Evolutionary conservation across 2,888 invertebrate species (phyloP), one percentile per base, ranked within the genome.

Genomic region (Andrena bucephala): DNA sequence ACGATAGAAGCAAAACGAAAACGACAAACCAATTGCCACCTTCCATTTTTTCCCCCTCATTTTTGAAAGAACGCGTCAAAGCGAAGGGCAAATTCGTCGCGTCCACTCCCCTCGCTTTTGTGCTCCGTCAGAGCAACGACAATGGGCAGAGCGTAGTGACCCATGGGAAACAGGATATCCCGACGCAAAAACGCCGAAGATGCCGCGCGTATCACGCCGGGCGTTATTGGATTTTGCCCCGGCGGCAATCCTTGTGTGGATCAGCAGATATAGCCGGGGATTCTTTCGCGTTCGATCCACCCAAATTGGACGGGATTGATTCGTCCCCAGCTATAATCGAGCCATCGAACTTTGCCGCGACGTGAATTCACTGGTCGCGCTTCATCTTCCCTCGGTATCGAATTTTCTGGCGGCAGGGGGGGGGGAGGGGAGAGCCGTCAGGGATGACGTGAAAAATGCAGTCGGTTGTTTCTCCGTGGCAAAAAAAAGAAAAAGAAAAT

Each of bases 151-250:
- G 60, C n/a, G 31, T 20, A 8, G 42, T 7, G 65, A 2, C 24
- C 20, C 72, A 50, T 69, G 68, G 77, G 73, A 71, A 84, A 73
- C 80, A 74, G 78, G 77, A 78, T 86, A 74, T 79, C 70, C 76
- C 65, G 80, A 81, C 65, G 84, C 80, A 86, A 88, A 85, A 87
- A 81, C 83, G 70, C 36, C 67, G 71, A 80, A 75, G 78, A 85
- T 77, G 81, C 80, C 81, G 73, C 74, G 71, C 75, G 78, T 68
- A 78, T 82, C 76, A 66, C 74, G 74, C 73, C 78, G 75, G 79
- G 72, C 81, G 74, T 87, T 82, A 81, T 81, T 82, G 85, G 78
- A 86, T 89, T 84, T 79, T 72, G 66, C 84, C 80, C 81, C 65
- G 73, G 20, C 79, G 88, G 74, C 69, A 77, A 75, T 80, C 74